A percentile compares a stretch with the other conserved stretches of the same genome.
phyloP scores from a whole-genome alignment of 2,888 invertebrate genomes.

The Anoncus sp. region DNA sequence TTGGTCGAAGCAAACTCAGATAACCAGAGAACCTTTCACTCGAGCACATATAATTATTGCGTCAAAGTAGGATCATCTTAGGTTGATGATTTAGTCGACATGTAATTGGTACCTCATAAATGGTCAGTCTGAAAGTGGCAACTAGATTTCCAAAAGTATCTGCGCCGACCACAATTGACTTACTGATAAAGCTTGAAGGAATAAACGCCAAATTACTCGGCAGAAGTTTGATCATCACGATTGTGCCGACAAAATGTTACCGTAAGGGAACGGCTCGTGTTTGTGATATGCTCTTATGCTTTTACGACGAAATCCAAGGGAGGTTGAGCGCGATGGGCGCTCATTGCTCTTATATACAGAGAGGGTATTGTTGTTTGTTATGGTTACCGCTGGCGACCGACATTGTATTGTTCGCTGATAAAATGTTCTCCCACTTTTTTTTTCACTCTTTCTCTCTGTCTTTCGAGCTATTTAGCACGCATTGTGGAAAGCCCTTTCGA shows the following conservation, averaged over 20 bases:
- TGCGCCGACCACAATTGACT: not conserved
- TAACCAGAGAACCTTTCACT: no score
- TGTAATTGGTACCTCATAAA: no score
- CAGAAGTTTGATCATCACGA: not conserved
- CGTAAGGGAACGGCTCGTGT: not conserved
- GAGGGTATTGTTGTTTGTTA: conserved; percentile 14
- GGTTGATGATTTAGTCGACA: no score
- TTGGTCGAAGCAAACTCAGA: no score
- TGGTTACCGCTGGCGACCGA: conserved; percentile 47
- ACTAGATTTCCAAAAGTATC: not conserved
- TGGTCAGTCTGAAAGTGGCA: not conserved
- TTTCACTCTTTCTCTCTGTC: not conserved
- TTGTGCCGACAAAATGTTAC: not conserved
- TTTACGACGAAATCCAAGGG: not conserved
- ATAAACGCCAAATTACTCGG: no score
- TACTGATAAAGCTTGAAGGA: no score
- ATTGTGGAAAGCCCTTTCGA: not conserved
- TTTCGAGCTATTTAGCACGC: not conserved
- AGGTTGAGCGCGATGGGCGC: conserved; percentile 7
- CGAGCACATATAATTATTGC: not conserved
- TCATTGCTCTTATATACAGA: conserved; percentile 1
- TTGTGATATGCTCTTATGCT: no score
- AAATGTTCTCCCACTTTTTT: conserved; percentile 33
- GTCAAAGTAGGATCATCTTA: not conserved
- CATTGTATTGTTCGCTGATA: conserved; percentile 15